Evolutionary conservation across 2,888 invertebrate species (phyloP), one percentile per base, ranked within the genome.

Genomic region (Arctia plantaginis): DNA sequence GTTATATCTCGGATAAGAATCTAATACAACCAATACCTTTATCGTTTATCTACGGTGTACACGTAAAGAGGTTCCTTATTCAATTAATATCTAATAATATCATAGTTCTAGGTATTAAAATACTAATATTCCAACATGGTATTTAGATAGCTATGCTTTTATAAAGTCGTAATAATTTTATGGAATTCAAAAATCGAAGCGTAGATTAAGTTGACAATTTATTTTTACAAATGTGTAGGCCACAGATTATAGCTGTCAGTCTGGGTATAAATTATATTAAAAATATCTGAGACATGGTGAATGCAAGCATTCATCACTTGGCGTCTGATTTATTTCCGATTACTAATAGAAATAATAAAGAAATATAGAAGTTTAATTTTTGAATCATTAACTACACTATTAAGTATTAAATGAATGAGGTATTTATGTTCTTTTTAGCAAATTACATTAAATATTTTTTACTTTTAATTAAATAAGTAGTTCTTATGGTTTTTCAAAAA

Each of bases 1-100:
- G 73, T 78, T 83, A 76, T 80, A 82, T 78, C 73, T 65, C 18
- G 13, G 74, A 77, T 79, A 77, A 73, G 67, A 44, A 80, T 79
- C 72, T 20, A 30, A 69, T 35, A 66, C 62, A 71, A 80, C 76
- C 76, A 72, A 68, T 77, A 71, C 70, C 20, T 69, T 10, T 75
- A 41, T 73, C 73, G 30, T 74, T 73, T 76, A 64, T 75, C 39
- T 73, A 33, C n/a, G 75, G 59, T 15, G 15, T 30, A 72, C 39
- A 73, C 27, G 55, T 51, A 55, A 44, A 3, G 23, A 44, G 47
- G 10, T 65, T 65, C 6, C 55, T 41, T 33, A 30, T 74, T 41
- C 12, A 20, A 66, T 71, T 71, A 66, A 3, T 65, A 35, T 35
- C 18, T 44, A 39, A 27, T 35, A 64, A 59, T 59, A 39, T 39